Conservation (phyloP, 64 coral and sea anemone genomes). For the Exaiptasia diaphana region DNA sequence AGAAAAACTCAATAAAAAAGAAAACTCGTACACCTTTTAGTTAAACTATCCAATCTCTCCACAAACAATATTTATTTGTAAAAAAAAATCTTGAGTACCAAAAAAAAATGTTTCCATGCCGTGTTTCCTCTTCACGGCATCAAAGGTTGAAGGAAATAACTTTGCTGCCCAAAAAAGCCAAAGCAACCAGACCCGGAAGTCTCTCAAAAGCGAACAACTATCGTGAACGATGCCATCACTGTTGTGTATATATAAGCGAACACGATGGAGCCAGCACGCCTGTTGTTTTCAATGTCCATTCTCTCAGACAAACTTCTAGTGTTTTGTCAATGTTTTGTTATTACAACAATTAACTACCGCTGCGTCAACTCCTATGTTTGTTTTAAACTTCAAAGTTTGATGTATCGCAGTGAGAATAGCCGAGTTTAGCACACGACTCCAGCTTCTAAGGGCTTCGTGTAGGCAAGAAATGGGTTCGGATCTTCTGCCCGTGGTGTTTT, state of each 20-base stretch:
- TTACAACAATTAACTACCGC: neutral
- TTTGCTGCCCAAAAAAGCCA: too few species aligned
- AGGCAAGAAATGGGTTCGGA: too few species aligned
- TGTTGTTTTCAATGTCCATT: neutral
- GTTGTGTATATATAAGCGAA: neutral
- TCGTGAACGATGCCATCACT: too few species aligned
- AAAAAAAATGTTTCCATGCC: neutral
- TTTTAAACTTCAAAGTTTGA: neutral
- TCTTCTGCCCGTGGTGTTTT: neutral
- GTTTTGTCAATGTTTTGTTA: neutral
- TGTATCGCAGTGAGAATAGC: too few species aligned
- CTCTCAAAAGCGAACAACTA: too few species aligned
- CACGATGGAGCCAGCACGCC: neutral
- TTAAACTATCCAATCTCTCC: neutral
- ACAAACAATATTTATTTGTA: neutral
- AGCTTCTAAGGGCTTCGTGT: too few species aligned
- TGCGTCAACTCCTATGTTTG: slow-evolving; percentile 5
- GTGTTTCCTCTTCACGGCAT: neutral
- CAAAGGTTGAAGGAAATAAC: too few species aligned
- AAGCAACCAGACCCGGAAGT: neutral
- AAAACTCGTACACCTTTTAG: neutral
- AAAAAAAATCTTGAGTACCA: neutral
- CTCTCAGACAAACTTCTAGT: neutral
- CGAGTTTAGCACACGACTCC: too few species aligned
- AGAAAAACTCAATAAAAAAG: neutral